Percentiles rank a stretch among this genome's conserved stretches.
phyloP scores from a whole-genome alignment of 2,113 vertebrate species.

The Lamprotornis superbus region DNA sequence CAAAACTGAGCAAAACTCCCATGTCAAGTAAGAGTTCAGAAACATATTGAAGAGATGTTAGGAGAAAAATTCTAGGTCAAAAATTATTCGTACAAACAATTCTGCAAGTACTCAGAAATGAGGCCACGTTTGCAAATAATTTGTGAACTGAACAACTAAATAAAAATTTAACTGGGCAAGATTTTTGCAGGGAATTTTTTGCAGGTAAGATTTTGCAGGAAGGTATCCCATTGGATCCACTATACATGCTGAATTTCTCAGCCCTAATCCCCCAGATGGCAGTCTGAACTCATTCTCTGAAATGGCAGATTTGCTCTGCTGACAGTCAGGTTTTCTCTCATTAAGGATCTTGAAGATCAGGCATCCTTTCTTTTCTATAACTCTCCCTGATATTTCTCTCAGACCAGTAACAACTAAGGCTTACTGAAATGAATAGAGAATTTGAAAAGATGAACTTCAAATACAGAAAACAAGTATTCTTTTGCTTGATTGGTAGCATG shows the following conservation, averaged over 20 bases:
- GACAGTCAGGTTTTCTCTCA: background rate
- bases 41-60: background rate
- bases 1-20: background rate
- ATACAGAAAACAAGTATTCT: background rate
- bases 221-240: background rate
- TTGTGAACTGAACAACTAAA: background rate
- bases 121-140: background rate
- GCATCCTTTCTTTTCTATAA: background rate
- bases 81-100: background rate
- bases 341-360: background rate
- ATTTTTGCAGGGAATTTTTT: background rate
- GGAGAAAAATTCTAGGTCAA: background rate
- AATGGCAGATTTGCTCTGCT: background rate
- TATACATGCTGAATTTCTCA: background rate
- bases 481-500: background rate
- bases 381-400: background rate
- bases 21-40: background rate
- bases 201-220: background rate
- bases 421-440: background rate
- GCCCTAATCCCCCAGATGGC: constrained; percentile 25
- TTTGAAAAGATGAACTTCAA: constrained; percentile 24
- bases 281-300: constrained; percentile 26
- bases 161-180: background rate
- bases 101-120: background rate
- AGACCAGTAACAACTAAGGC: constrained; percentile 34